Conservation (phyloP, 1,140 invertebrate species). For the Copidosoma floridanum region DNA sequence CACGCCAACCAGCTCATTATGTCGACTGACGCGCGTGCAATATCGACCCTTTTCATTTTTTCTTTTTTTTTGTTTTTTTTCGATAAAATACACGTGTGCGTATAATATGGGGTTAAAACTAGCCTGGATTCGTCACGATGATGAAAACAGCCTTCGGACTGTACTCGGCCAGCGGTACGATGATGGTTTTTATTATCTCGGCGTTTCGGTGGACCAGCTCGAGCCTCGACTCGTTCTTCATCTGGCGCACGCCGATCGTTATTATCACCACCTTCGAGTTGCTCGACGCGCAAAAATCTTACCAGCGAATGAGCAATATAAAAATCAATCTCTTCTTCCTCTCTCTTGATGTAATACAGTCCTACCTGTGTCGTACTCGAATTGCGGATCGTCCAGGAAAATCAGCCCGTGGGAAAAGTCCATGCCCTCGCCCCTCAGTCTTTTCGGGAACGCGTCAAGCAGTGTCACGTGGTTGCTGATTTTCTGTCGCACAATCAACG, state of each 20-base stretch:
- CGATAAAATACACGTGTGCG: too few species aligned
- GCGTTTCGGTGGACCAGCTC: conserved; percentile 61
- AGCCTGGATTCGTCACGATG: conserved; percentile 63
- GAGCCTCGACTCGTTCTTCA: conserved; percentile 59
- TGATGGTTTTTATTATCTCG: conserved; percentile 62
- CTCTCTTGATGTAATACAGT: too few species aligned
- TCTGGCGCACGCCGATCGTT: conserved; percentile 60
- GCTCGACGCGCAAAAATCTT: conserved; percentile 61
- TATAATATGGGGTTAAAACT: neutral
- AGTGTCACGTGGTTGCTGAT: conserved; percentile 62
- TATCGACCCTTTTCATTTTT: neutral
- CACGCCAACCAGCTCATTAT: conserved; percentile 66
- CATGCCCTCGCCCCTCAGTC: conserved; percentile 62
- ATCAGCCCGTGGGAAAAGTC: conserved; percentile 58
- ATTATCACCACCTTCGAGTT: conserved; percentile 63
- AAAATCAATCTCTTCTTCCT: too few species aligned
- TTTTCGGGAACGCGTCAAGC: conserved; percentile 61
- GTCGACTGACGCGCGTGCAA: too few species aligned
- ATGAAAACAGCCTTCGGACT: conserved; percentile 63
- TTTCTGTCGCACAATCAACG: too few species aligned
- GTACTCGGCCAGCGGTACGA: conserved; percentile 59
- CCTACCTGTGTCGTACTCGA: conserved; percentile 58
- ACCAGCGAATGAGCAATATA: too few species aligned
- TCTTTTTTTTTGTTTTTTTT: too few species aligned
- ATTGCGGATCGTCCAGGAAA: conserved; percentile 56